Base-by-base conservation (phyloP, 2,797 vertebrate species). In the Caiman crocodilus region DNA sequence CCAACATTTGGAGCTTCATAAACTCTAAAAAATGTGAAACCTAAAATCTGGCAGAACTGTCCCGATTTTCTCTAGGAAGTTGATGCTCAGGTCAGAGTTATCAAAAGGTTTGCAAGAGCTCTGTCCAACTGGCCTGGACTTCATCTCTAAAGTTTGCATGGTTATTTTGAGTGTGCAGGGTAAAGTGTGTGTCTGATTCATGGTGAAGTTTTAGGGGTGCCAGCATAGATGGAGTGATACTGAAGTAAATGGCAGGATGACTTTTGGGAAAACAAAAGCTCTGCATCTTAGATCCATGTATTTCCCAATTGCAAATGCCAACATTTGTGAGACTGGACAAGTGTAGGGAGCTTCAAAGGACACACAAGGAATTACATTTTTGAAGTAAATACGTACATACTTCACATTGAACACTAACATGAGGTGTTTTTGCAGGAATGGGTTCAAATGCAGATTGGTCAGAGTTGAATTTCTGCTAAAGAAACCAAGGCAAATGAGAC, bases 41-140 rank as follows among this genome's bases (percentile, higher is more conserved):
- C n/a, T 0, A 10, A 96, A 94, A 88, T 84, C 23, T 59, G 82
- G 85, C 96, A 92, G 81, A 88, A 90, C 87, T 93, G 89, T 42
- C 90, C 75, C 88, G 85, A 82, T 97, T 97, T 96, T 85, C 82
- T 71, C 80, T 81, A 90, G 95, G 89, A 94, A 94, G 3, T n/a
- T 84, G 85, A 50, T 94, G 58, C 88, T 90, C 71, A 89, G 84
- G 71, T 86, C 86, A 82, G 73, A 21, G 87, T 89, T 91, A 75
- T 69, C 80, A 84, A 17, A 91, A 75, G 67, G 84, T 79, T 90
- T 91, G 90, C 75, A 7, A 60, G 89, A 82, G 76, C 78, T 90
- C 91, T 0, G 1, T 55, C 83, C 76, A 56, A 71, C 77, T 82
- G 84, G 25, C 75, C 74, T 86, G 2, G 28, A 5, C 3, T 4